Percentiles rank a stretch among this genome's conserved stretches.
phyloP scores from a whole-genome alignment of 1,140 invertebrate genomes.

The Lucilia cuprina region DNA sequence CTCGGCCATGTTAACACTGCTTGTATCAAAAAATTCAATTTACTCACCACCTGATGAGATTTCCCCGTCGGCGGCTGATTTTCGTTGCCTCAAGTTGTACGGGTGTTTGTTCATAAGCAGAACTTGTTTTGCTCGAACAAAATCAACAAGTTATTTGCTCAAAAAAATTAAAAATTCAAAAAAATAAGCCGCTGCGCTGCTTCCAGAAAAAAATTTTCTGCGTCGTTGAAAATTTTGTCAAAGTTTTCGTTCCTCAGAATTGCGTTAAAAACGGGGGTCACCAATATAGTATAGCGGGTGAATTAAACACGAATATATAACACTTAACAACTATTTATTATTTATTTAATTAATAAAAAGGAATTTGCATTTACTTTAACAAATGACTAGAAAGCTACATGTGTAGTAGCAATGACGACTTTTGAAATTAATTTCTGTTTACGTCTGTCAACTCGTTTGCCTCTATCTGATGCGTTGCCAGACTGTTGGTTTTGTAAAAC shows the following conservation, averaged over 20 bases:
- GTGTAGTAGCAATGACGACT: too few species aligned
- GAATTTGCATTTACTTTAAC: neutral
- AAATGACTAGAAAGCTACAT: neutral
- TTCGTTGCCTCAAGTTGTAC: neutral
- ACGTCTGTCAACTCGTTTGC: too few species aligned
- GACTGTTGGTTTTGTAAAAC: neutral
- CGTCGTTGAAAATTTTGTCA: neutral
- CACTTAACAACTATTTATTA: neutral
- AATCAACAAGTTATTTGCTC: neutral
- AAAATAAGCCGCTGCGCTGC: neutral
- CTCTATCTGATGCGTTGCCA: neutral
- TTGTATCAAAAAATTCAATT: too few species aligned
- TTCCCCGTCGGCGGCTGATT: too few species aligned
- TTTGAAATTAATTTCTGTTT: neutral
- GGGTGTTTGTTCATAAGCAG: neutral
- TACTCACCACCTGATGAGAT: too few species aligned
- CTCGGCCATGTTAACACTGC: too few species aligned
- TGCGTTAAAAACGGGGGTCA: neutral
- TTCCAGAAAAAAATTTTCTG: neutral
- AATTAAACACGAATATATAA: neutral
- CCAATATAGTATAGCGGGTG: too few species aligned
- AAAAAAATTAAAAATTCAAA: neutral
- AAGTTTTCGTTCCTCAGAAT: neutral
- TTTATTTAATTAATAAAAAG: neutral
- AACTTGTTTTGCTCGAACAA: neutral